A percentile compares a stretch with the other conserved stretches of the same genome.
Conservation (phyloP, 2,113 vertebrate genomes). For the Cranoglanis bouderius region DNA sequence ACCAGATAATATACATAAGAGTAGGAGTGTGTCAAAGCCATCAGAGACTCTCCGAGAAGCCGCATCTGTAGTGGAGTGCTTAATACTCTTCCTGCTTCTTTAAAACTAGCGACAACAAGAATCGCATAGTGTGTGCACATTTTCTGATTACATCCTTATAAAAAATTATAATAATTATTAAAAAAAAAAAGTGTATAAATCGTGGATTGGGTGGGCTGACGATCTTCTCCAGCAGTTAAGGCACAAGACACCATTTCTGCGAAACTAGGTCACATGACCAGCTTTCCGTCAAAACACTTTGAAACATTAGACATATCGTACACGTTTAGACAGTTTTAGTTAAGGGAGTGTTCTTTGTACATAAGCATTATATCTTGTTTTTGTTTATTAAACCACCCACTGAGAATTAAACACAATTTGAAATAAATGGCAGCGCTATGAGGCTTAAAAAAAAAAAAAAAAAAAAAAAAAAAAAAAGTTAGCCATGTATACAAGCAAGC, state of each 20-base stretch:
- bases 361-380: slow-evolving; percentile 35
- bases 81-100: background rate
- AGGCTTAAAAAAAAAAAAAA: slow-evolving; percentile 56
- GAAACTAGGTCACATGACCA: slow-evolving; percentile 53
- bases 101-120: background rate
- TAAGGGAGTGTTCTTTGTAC: slow-evolving; percentile 31
- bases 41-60: background rate
- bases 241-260: slow-evolving; percentile 62
- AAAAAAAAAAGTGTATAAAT: background rate
- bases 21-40: background rate
- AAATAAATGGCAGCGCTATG: slow-evolving; percentile 61
- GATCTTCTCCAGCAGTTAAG: slow-evolving; percentile 58
- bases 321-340: slow-evolving; percentile 46
- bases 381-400: slow-evolving; percentile 49
- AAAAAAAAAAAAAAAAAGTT: slow-evolving; percentile 48
- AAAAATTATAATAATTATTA: background rate
- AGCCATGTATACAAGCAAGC: slow-evolving; percentile 67
- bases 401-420: slow-evolving; percentile 59
- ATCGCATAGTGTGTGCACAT: background rate
- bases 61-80: background rate
- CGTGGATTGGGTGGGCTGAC: slow-evolving; percentile 23
- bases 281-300: slow-evolving; percentile 47
- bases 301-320: slow-evolving; percentile 48
- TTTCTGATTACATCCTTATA: background rate
- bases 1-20: background rate